Conservation (phyloP, 2,797 vertebrate genomes). For the Brotula barbata region DNA sequence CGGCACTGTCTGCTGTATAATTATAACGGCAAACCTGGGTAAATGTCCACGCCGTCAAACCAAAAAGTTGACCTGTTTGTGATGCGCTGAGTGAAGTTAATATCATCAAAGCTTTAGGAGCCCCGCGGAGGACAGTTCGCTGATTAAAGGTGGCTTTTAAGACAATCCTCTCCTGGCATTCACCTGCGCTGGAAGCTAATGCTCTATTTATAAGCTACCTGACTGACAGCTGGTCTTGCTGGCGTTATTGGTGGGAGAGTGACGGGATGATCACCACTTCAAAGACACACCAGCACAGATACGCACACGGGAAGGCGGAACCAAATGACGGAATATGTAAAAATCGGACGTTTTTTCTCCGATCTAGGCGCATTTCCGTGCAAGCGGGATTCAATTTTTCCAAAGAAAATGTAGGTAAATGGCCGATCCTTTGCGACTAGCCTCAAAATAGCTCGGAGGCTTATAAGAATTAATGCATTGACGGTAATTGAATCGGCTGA, state of each 20-base stretch:
- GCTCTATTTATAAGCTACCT: slow-evolving; percentile 66
- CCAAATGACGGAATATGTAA: too few species aligned
- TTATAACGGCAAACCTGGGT: slow-evolving; percentile 58
- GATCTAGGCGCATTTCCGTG: too few species aligned
- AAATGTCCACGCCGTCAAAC: slow-evolving; percentile 57
- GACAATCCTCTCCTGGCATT: slow-evolving; percentile 67
- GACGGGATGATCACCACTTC: slow-evolving; percentile 14
- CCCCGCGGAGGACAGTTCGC: slow-evolving; percentile 42
- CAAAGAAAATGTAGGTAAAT: neutral
- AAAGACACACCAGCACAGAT: slow-evolving; percentile 15
- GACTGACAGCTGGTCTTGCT: slow-evolving; percentile 55
- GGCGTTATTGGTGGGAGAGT: slow-evolving; percentile 3
- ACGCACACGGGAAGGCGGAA: neutral
- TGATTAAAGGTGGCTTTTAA: slow-evolving; percentile 75
- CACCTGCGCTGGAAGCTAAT: slow-evolving; percentile 70
- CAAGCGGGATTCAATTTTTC: too few species aligned
- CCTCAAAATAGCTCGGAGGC: neutral
- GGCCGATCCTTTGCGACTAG: neutral
- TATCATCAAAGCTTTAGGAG: slow-evolving; percentile 63
- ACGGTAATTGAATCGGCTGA: slow-evolving; percentile 8
- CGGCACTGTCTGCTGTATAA: slow-evolving; percentile 37
- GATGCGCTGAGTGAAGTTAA: slow-evolving; percentile 61
- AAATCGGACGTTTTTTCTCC: too few species aligned
- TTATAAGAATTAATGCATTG: slow-evolving; percentile 4
- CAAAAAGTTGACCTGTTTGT: slow-evolving; percentile 55